These are phyloP conservation scores for Amphiprion percula DNA, from an alignment of 2,113 vertebrate genomes.

Conservation along the genomic window DNA sequence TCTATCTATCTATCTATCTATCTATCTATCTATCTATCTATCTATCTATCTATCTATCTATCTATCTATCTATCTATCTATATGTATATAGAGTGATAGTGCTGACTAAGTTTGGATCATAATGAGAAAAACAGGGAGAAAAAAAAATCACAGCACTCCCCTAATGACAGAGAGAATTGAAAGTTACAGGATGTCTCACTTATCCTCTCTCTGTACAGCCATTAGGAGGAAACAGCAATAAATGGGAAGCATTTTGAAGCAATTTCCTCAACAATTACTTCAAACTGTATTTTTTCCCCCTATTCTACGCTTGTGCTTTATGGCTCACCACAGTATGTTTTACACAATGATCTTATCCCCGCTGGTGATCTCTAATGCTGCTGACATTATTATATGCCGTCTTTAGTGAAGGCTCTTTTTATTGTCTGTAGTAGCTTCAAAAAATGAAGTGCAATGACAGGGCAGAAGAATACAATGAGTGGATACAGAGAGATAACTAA, in stretches of 20 bases:
- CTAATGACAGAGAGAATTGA: constrained; percentile 26
- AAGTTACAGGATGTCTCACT: constrained; percentile 46
- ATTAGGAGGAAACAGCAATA: constrained; percentile 46
- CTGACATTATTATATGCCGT: constrained; percentile 48
- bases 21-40: no score
- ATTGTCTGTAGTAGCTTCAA: constrained; percentile 1
- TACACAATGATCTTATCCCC: constrained; percentile 53
- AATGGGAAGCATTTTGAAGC: constrained; percentile 44
- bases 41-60: not conserved
- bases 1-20: no score
- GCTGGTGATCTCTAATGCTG: constrained; percentile 52
- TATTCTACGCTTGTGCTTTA: constrained; percentile 45
- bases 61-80: no score
- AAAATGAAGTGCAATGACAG: constrained; percentile 8
- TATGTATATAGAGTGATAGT: not conserved
- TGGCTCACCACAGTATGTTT: constrained; percentile 48
- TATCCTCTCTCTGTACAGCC: constrained; percentile 27
- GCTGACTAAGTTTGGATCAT: constrained; percentile 22
- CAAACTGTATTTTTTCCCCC: constrained; percentile 16
- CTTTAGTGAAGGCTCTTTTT: constrained; percentile 11
- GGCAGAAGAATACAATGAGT: constrained; percentile 19
- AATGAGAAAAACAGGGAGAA: not conserved
- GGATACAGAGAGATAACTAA: constrained; percentile 4
- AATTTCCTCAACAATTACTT: constrained; percentile 65
- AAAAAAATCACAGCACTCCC: constrained; percentile 1